Evolutionary conservation across 2,113 vertebrate species (phyloP), one percentile per base, ranked within the genome.

Genomic region (Heterochromis multidens): DNA sequence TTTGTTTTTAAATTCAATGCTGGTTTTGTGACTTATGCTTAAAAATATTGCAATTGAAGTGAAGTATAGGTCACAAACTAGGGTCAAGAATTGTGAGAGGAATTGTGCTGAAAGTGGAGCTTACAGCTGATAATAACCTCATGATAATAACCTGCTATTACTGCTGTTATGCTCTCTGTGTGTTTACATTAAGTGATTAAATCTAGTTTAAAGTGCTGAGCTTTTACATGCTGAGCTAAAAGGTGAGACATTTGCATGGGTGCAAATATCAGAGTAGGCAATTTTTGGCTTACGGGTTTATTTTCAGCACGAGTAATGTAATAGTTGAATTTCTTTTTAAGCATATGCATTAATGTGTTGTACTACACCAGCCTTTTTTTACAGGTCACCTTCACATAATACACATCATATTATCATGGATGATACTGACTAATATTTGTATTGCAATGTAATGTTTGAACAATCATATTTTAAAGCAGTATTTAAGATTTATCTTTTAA

Each of bases 121-220:
- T 59, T 60, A 19, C 40, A 79, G 16, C 57, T 79, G 29, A 83
- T 70, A 25, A 21, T 72, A 49, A 46, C 27, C 31, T 83, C 17
- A 40, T 37, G 4, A 63, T 85, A 54, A 87, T 54, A 31, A 67
- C 52, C 27, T 58, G 5, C 49, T 52, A 25, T 49, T 46, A 62
- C 19, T 59, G 82, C 60, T 60, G 60, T 63, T 83, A 31, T 87
- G 59, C 79, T 70, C 56, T 43, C 11, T 62, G 11, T 63, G 10
- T 85, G 23, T 81, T 86, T 56, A 52, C 25, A 74, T 27, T 31
- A 61, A 61, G 83, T 6, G 33, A 85, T 79, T 88, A 46, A 63
- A 85, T 83, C 61, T 59, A 46, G 40, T 63, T 83, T 60, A 54
- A 80, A 85, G 79, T 61, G 17, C 21, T 70, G 65, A 85, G 65